Evolutionary conservation across 1,140 invertebrate genomes (phyloP), one percentile per base, ranked within the genome.

Genomic region (Caenorhabditis briggsae): DNA sequence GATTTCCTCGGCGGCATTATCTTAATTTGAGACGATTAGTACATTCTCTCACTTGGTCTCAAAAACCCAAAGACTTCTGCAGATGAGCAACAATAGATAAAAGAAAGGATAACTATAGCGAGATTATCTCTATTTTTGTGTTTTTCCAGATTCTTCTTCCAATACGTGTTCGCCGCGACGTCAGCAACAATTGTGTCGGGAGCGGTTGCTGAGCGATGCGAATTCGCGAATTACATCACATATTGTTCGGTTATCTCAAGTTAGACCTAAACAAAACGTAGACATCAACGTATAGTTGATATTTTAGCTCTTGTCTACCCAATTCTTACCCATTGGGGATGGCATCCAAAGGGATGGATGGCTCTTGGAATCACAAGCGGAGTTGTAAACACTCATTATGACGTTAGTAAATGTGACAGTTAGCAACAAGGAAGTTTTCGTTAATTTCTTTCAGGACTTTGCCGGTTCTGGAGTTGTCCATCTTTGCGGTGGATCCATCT

Each of bases 151-250:
- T 91, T 91, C 92, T 93, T 95, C 91, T 94, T 95, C 93, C 92
- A 94, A 89, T 93, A 92, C 90, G 93, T 94, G 33, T 94, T 94
- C 87, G 93, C 93, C 8, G 93, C 93, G 41, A 94, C 94, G 3
- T 92, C 93, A 5, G 92, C 94, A 18, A 94, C 93, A n/a, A 93
- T 94, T 64, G 91, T 91, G 8, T 94, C 94, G 0, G 94, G 94
- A 5, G 94, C 94, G 0, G 93, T 95, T 41, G 94, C 94, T 0
- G 94, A 94, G 89, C 88, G 94, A 64, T 94, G 94, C 87, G 93
- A 94, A 84, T 94, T 94, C 88, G 84, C 92, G 0, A 94, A 94
- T 12, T 95, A 94, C 89, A 92, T 94, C 74, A 91, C 93, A 16
- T 95, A 95, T 90, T 94, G 94, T 86, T 90, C 93, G 41, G 86